Evolutionary conservation across 2,113 vertebrate genomes (phyloP).

Genomic region (Aphelocoma coerulescens): DNA sequence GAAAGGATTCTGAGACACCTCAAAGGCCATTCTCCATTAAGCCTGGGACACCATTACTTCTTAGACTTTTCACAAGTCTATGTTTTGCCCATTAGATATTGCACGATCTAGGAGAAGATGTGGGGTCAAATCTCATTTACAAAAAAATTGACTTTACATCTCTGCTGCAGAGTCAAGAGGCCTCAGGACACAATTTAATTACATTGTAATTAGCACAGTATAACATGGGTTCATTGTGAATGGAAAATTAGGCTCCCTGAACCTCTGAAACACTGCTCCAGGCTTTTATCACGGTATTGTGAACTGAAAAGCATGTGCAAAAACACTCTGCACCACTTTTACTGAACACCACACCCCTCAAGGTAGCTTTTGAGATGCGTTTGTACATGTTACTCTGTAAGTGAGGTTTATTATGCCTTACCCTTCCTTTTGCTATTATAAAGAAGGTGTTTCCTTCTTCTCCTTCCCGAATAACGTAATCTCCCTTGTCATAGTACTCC

Average conservation of each 20-base stretch:
- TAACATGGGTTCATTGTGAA: neutral
- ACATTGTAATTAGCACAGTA: neutral
- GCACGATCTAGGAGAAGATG: neutral
- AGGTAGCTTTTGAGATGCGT: neutral
- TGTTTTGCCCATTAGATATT: neutral
- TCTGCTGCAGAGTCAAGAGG: neutral
- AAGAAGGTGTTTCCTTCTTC: constrained; percentile 94
- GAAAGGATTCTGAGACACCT: neutral
- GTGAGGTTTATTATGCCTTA: constrained; percentile 36
- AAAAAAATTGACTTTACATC: neutral
- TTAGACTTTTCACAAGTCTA: neutral
- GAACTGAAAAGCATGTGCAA: neutral
- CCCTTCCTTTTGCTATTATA: constrained; percentile 91
- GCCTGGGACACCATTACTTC: neutral
- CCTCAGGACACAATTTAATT: neutral
- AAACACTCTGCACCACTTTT: neutral
- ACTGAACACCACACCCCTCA: neutral
- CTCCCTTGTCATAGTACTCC: constrained; percentile 92
- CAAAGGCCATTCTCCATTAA: neutral
- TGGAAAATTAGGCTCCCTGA: neutral
- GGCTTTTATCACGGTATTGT: neutral
- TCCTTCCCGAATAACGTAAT: constrained; percentile 90
- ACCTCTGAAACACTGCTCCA: neutral
- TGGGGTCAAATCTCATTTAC: neutral
- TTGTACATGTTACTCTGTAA: neutral